phyloP scores from a whole-genome alignment of 2,888 invertebrate species.

The Mayetiola destructor region DNA sequence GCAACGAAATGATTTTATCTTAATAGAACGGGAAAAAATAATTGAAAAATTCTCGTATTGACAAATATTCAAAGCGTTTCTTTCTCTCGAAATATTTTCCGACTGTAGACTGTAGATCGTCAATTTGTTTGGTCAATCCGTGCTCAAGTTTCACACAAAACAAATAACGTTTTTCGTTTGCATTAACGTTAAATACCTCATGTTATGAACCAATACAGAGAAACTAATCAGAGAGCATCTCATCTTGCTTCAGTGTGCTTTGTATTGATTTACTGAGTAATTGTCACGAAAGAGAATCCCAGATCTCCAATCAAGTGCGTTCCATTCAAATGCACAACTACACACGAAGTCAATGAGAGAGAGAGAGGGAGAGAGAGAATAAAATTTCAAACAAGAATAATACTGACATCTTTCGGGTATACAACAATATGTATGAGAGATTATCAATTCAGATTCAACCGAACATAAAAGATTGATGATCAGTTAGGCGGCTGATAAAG shows the following conservation, averaged over 20 bases:
- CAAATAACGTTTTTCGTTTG: constrained; percentile 4
- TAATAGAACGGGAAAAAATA: no score
- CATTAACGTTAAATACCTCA: constrained; percentile 7
- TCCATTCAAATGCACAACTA: background rate
- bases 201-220: no score
- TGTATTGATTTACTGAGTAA: no score
- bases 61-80: background rate
- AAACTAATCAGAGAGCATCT: no score
- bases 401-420: no score
- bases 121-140: constrained; percentile 1
- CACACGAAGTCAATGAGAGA: background rate
- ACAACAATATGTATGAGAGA: background rate
- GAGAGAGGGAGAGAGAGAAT: background rate
- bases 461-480: background rate
- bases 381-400: constrained; percentile 1
- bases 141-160: constrained; percentile 4
- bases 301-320: no score
- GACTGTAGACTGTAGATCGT: constrained; percentile 6
- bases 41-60: background rate
- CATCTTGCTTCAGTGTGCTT: no score
- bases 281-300: no score
- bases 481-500: no score
- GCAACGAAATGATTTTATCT: background rate
- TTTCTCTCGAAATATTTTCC: background rate
- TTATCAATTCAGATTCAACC: background rate